Conservation (phyloP, 1,140 invertebrate genomes). For the Sinonovacula constricta region DNA sequence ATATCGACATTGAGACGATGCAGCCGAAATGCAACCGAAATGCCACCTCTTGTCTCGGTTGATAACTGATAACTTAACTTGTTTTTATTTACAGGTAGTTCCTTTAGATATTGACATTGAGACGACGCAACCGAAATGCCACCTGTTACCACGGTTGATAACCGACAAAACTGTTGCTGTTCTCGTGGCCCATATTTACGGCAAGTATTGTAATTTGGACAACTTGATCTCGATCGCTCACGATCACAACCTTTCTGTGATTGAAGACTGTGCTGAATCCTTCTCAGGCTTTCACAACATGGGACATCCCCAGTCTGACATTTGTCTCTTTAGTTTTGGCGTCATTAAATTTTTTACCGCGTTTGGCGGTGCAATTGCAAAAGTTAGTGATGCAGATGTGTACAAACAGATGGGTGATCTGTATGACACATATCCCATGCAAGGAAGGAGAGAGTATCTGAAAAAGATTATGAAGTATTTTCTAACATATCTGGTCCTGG, state of each 20-base stretch:
- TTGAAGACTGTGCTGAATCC: constrained; percentile 78
- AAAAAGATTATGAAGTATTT: constrained; percentile 75
- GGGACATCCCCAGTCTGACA: constrained; percentile 74
- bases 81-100: constrained; percentile 59
- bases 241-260: constrained; percentile 66
- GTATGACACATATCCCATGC: constrained; percentile 65
- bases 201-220: constrained; percentile 71
- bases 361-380: constrained; percentile 77
- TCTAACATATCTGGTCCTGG: constrained; percentile 66
- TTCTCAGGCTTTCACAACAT: constrained; percentile 76
- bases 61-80: no score
- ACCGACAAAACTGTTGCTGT: constrained; percentile 75
- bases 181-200: constrained; percentile 77
- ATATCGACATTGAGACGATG: no score
- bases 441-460: constrained; percentile 69
- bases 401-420: constrained; percentile 68
- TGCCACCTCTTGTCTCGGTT: no score
- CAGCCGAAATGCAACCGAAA: no score
- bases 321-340: constrained; percentile 78
- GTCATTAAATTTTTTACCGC: constrained; percentile 77
- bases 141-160: constrained; percentile 70
- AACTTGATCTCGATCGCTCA: constrained; percentile 72
- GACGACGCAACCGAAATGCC: constrained; percentile 72
- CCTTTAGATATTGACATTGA: constrained; percentile 76
- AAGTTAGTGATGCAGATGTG: constrained; percentile 69